A percentile compares a stretch with the other conserved stretches of the same genome.
Conservation (phyloP, 2,888 invertebrate species). For the Apotomis turbidana region DNA sequence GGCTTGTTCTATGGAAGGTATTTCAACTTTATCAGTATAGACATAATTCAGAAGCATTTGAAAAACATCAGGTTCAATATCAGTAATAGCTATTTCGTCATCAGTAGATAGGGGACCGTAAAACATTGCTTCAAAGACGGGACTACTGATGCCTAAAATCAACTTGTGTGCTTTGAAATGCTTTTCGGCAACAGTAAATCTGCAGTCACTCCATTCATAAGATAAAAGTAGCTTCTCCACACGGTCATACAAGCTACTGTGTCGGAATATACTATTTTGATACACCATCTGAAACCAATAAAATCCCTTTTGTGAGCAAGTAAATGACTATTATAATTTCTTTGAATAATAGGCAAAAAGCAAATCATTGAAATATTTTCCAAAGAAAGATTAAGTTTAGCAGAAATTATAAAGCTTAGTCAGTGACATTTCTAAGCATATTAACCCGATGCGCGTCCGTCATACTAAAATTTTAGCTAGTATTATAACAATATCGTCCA, state of each 20-base stretch:
- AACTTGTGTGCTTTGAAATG: conserved; percentile 85
- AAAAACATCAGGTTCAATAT: conserved; percentile 85
- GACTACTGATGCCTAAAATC: conserved; percentile 86
- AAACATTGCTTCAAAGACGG: conserved; percentile 88
- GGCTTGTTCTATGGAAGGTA: conserved; percentile 83
- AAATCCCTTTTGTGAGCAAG: conserved; percentile 36
- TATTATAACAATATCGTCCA: too few relatives aligned
- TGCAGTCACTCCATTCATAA: conserved; percentile 84
- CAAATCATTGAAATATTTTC: not conserved
- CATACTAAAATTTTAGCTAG: too few relatives aligned
- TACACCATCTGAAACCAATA: conserved; percentile 72
- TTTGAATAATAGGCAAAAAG: conserved; percentile 13
- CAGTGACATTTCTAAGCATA: conserved; percentile 2
- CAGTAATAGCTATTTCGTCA: conserved; percentile 79
- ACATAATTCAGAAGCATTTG: conserved; percentile 85
- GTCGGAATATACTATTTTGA: conserved; percentile 59
- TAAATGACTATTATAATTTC: not conserved
- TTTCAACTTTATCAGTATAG: conserved; percentile 84
- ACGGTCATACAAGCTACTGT: conserved; percentile 73
- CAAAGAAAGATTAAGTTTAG: not conserved
- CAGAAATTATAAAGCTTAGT: conserved; percentile 18
- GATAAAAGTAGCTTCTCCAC: conserved; percentile 76
- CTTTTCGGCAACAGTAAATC: conserved; percentile 80
- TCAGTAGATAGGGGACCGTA: conserved; percentile 84
- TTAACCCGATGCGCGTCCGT: not conserved